Evolutionary conservation across 2,797 vertebrate species (phyloP).

Genomic region (Alcedo atthis): DNA sequence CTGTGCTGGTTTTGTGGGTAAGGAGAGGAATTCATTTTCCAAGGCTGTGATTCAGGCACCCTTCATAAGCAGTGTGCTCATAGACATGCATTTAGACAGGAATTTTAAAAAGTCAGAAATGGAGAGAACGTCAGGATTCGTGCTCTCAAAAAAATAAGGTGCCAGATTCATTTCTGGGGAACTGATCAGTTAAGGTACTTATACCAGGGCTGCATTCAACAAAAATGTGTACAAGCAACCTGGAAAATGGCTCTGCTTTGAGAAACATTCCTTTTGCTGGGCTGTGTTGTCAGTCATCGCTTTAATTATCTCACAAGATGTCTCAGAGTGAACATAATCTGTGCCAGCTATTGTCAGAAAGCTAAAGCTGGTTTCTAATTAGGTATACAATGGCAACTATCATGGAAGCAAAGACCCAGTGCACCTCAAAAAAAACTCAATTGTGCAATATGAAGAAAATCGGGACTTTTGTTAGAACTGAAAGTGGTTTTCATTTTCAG

Average conservation of each 20-base stretch:
- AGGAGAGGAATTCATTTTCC: constrained; percentile 40
- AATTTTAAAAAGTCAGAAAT: neutral
- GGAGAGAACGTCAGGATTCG: neutral
- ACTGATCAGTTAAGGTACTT: neutral
- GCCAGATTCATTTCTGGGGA: neutral
- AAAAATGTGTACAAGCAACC: neutral
- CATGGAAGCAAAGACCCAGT: constrained; percentile 11
- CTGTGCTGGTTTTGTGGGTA: constrained; percentile 61
- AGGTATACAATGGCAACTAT: constrained; percentile 10
- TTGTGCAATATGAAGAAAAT: neutral
- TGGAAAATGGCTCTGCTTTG: neutral
- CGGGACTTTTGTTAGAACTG: neutral
- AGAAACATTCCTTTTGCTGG: constrained; percentile 49
- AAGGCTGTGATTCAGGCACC: constrained; percentile 33
- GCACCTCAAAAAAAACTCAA: constrained; percentile 12
- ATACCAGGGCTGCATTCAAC: neutral
- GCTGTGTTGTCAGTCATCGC: constrained; percentile 48
- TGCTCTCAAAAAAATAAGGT: neutral
- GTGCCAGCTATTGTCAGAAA: constrained; percentile 44
- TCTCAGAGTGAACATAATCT: neutral
- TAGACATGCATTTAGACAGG: neutral
- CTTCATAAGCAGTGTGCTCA: constrained; percentile 7
- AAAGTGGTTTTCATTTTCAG: neutral
- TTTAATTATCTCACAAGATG: constrained; percentile 65
- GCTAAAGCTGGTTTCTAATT: constrained; percentile 35